Evolutionary conservation across 1,140 invertebrate genomes (phyloP).

Genomic region (Drosophila aff.): DNA sequence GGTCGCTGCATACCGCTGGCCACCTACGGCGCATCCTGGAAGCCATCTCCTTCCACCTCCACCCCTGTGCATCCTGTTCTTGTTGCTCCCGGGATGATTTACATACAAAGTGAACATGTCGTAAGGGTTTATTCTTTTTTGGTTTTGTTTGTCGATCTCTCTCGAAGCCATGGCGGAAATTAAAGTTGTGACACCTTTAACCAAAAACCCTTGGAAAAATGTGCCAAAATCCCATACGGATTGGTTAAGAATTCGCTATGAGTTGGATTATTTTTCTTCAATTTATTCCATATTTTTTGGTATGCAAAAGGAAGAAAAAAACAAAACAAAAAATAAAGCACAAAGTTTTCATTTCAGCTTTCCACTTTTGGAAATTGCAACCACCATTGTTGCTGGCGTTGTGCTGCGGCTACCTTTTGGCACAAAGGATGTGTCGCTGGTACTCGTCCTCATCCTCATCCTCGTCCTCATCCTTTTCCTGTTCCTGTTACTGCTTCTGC

Average conservation of each 20-base stretch:
- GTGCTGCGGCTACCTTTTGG: conserved; percentile 68
- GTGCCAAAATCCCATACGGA: conserved; percentile 35
- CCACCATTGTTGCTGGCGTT: conserved; percentile 57
- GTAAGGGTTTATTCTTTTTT: conserved; percentile 41
- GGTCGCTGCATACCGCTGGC: conserved; percentile 76
- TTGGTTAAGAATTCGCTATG: conserved; percentile 39
- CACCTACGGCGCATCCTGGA: conserved; percentile 79
- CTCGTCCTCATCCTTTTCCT: conserved; percentile 44
- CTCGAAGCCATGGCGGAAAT: conserved; percentile 71
- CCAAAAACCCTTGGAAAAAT: conserved; percentile 35
- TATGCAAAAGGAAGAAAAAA: conserved; percentile 10
- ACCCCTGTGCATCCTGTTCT: conserved; percentile 50
- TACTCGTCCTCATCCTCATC: conserved; percentile 26
- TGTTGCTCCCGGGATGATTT: conserved; percentile 73
- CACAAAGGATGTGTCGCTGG: conserved; percentile 71
- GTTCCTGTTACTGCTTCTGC: conserved; percentile 60
- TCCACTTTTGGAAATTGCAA: conserved; percentile 75
- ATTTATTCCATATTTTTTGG: conserved; percentile 61
- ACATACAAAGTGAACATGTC: conserved; percentile 82
- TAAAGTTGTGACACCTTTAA: conserved; percentile 83
- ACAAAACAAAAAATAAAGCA: neutral
- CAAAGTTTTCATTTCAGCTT: conserved; percentile 50
- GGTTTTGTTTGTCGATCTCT: conserved; percentile 37
- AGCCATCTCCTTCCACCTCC: neutral
- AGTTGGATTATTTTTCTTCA: conserved; percentile 60